phyloP scores from a whole-genome alignment of 1,140 invertebrate species.

The Dinoponera quadriceps region DNA sequence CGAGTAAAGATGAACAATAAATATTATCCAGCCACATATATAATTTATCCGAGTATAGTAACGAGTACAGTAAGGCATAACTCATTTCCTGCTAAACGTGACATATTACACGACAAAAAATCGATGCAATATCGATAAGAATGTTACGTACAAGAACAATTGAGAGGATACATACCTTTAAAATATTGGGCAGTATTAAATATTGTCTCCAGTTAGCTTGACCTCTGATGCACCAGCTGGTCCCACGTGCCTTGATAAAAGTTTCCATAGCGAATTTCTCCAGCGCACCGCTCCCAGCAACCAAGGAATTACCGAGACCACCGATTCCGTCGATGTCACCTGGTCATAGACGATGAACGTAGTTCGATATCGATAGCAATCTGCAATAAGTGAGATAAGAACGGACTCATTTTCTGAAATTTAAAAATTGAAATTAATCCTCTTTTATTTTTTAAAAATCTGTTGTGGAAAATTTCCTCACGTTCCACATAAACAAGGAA shows the following conservation, averaged over 20 bases:
- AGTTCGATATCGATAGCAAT: slow-evolving; percentile 79
- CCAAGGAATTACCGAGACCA: slow-evolving; percentile 92
- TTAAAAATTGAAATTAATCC: neutral
- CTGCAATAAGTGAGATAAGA: slow-evolving; percentile 67
- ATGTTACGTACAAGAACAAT: too few species aligned
- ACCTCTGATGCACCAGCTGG: slow-evolving; percentile 92
- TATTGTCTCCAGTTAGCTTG: slow-evolving; percentile 89
- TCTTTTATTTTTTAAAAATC: too few species aligned
- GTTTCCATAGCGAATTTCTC: slow-evolving; percentile 91
- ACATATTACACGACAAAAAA: neutral
- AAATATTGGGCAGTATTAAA: slow-evolving; percentile 90
- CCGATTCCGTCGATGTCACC: slow-evolving; percentile 92
- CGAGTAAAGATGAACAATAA: too few species aligned
- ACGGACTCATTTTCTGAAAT: neutral
- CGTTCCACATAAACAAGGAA: too few species aligned
- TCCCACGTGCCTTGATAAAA: slow-evolving; percentile 91
- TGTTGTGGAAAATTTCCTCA: too few species aligned
- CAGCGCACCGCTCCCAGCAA: slow-evolving; percentile 91
- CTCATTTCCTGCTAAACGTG: too few species aligned
- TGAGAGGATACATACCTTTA: slow-evolving; percentile 86
- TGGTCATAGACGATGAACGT: slow-evolving; percentile 89
- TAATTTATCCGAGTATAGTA: too few species aligned
- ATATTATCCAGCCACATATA: slow-evolving; percentile 18
- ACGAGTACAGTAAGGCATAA: too few species aligned
- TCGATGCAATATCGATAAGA: neutral